These are phyloP conservation scores for Setipinna tenuifilis DNA, from an alignment of 2,797 vertebrate genomes.

Conservation along the genomic window DNA sequence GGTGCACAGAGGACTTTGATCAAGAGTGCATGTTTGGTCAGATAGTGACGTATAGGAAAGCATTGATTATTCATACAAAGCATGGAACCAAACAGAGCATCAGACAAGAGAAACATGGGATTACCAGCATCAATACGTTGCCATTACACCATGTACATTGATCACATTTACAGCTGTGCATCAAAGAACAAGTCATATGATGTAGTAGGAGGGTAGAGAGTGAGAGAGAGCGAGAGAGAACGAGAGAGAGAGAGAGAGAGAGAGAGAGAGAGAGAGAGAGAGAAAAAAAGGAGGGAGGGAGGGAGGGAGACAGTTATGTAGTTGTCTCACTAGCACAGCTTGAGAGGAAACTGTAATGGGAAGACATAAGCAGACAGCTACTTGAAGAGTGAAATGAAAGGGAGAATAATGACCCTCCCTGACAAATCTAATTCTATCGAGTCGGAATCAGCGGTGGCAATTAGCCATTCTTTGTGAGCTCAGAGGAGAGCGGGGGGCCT, in stretches of 20 bases:
- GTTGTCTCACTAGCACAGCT: not conserved
- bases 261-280: not conserved
- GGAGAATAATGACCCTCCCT: conserved; percentile 72
- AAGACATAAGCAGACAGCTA: conserved; percentile 48
- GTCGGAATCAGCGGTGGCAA: conserved; percentile 75
- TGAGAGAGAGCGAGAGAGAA: conserved; percentile 28
- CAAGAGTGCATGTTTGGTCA: no score
- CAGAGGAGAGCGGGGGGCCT: conserved; percentile 65
- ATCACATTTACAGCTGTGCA: not conserved
- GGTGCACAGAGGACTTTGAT: no score
- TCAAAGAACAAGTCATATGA: not conserved
- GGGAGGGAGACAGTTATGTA: conserved; percentile 13
- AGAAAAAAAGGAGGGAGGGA: not conserved
- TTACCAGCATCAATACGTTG: not conserved
- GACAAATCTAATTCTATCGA: conserved; percentile 77
- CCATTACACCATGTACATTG: not conserved
- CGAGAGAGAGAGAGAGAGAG: not conserved
- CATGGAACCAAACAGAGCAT: not conserved
- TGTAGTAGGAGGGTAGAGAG: not conserved
- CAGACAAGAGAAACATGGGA: not conserved
- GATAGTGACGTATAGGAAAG: no score
- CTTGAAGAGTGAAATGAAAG: conserved; percentile 65
- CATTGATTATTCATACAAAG: no score
- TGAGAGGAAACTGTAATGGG: conserved; percentile 28
- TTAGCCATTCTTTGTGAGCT: conserved; percentile 71